Conservation (phyloP, 2,888 invertebrate genomes). For the Drosophila mercatorum region DNA sequence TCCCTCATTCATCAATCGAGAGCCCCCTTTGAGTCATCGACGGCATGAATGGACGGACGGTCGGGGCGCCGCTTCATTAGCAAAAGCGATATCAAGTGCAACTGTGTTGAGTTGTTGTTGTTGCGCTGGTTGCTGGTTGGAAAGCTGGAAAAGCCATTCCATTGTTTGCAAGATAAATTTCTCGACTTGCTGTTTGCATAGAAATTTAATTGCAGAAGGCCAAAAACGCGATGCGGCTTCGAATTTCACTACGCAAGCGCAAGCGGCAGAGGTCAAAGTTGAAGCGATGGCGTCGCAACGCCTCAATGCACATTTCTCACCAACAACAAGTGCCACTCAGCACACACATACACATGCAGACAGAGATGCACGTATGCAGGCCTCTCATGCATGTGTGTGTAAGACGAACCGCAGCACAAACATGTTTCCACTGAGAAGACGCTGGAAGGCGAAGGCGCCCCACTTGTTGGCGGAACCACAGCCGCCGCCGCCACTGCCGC, state of each 20-base stretch:
- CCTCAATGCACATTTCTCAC: slow-evolving; percentile 58
- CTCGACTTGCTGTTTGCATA: slow-evolving; percentile 32
- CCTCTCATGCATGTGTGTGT: slow-evolving; percentile 1
- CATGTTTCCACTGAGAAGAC: slow-evolving; percentile 57
- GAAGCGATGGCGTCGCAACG: slow-evolving; percentile 54
- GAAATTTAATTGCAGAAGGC: slow-evolving; percentile 78
- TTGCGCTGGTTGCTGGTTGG: slow-evolving; percentile 17
- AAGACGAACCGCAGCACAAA: slow-evolving; percentile 46
- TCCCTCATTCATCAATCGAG: slow-evolving; percentile 6
- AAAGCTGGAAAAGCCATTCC: slow-evolving; percentile 64
- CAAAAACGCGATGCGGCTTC: slow-evolving; percentile 57
- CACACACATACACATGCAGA: background rate
- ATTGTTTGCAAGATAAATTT: slow-evolving; percentile 65
- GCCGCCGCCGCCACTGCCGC: slow-evolving; percentile 25
- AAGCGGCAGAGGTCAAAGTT: slow-evolving; percentile 71
- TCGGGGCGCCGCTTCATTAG: slow-evolving; percentile 66
- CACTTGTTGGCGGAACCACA: slow-evolving; percentile 51
- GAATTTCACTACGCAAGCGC: slow-evolving; percentile 59
- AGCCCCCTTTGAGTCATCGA: slow-evolving; percentile 61
- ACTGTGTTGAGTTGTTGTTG: slow-evolving; percentile 17
- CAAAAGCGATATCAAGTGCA: slow-evolving; percentile 56
- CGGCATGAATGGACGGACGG: slow-evolving; percentile 30
- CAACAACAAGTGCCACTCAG: slow-evolving; percentile 61
- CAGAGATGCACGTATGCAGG: background rate
- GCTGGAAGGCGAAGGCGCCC: slow-evolving; percentile 59